Evolutionary conservation across 2,113 vertebrate species (phyloP).

Genomic region (Oncorhynchus gorbuscha): DNA sequence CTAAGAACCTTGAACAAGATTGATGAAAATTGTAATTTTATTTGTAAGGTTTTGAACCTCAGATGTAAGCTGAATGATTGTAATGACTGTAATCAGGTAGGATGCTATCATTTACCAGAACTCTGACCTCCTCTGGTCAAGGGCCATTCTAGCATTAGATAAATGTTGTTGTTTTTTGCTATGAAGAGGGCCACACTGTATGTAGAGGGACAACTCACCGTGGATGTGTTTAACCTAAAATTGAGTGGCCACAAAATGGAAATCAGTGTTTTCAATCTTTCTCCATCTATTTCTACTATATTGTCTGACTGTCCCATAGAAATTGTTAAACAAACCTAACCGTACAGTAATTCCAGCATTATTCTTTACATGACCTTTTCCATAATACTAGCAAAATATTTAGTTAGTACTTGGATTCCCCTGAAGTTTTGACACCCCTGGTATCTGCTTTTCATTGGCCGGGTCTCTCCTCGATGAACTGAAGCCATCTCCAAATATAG

Average conservation of each 20-base stretch:
- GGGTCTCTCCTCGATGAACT: constrained; percentile 42
- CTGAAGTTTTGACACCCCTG: constrained; percentile 50
- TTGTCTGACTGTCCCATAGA: constrained; percentile 20
- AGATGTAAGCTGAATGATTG: background rate
- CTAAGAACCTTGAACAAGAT: too few relatives aligned
- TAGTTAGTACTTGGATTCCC: constrained; percentile 41
- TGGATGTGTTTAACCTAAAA: background rate
- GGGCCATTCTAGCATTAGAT: background rate
- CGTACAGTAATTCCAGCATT: constrained; percentile 34
- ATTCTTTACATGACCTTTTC: constrained; percentile 41
- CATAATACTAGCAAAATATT: constrained; percentile 3
- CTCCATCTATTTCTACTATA: background rate
- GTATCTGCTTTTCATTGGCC: constrained; percentile 38
- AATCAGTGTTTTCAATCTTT: background rate
- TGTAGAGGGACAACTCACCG: background rate
- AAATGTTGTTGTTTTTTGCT: background rate
- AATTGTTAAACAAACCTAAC: constrained; percentile 13
- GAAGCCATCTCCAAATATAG: constrained; percentile 59
- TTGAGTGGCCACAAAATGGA: background rate
- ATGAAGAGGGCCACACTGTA: background rate
- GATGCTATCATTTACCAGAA: constrained; percentile 20
- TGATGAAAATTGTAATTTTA: too few relatives aligned
- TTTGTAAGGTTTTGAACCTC: background rate
- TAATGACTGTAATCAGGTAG: background rate
- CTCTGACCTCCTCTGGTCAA: constrained; percentile 27